These are phyloP conservation scores for Alouatta palliata DNA, from an alignment of 2,113 vertebrate genomes.

Conservation along the genomic window DNA sequence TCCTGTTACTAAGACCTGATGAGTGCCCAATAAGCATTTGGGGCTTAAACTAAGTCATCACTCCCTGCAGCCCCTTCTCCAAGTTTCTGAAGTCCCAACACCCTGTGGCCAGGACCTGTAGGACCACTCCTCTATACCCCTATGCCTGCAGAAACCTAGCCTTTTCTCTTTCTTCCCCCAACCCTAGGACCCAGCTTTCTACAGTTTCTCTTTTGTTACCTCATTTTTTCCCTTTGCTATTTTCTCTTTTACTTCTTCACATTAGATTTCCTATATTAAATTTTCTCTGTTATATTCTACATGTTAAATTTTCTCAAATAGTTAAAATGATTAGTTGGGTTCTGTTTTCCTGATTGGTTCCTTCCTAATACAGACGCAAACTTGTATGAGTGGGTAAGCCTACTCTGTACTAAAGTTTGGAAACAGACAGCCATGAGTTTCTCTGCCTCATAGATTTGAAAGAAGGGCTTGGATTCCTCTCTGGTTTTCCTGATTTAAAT, in stretches of 20 bases:
- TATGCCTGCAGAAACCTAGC: neutral
- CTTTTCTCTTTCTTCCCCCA: neutral
- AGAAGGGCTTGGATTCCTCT: neutral
- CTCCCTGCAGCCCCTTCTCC: neutral
- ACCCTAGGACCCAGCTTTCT: neutral
- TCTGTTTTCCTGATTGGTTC: neutral
- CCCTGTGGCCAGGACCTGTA: too few relatives aligned
- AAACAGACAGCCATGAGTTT: neutral
- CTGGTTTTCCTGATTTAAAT: neutral
- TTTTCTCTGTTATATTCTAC: neutral
- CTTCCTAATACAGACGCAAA: neutral
- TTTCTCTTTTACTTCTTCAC: neutral
- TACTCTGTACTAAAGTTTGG: neutral
- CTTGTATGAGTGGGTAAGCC: neutral
- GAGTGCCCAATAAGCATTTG: neutral
- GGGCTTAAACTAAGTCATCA: neutral
- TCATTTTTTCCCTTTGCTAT: neutral
- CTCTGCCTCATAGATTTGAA: neutral
- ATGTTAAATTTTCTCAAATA: neutral
- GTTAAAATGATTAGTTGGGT: neutral
- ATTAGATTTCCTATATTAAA: neutral
- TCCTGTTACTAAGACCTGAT: neutral
- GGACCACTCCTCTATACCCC: neutral
- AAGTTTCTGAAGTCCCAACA: neutral
- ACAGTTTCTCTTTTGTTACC: neutral